phyloP scores from a whole-genome alignment of 2,113 vertebrate genomes.

The Eretmochelys imbricata region DNA sequence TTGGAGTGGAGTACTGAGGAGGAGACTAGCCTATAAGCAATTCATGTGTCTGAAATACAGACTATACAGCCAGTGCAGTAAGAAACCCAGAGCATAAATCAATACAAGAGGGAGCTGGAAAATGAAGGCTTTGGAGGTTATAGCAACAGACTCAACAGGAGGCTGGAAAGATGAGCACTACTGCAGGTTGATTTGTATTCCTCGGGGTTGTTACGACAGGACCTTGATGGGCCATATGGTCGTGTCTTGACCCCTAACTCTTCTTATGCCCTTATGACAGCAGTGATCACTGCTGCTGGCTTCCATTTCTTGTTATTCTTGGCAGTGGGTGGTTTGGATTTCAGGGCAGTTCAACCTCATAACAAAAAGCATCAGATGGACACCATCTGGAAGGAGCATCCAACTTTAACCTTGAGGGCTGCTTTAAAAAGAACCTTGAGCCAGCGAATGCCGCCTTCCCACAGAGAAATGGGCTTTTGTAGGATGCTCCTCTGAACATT shows the following conservation, averaged over 20 bases:
- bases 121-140: background rate
- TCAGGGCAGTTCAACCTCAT: constrained; percentile 67
- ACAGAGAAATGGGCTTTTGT: constrained; percentile 39
- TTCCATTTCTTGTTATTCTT: constrained; percentile 78
- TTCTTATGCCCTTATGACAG: constrained; percentile 66
- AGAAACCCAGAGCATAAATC: background rate
- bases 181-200: constrained; percentile 51
- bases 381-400: constrained; percentile 82
- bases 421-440: constrained; percentile 76
- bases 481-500: background rate
- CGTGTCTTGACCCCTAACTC: constrained; percentile 78
- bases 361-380: constrained; percentile 80
- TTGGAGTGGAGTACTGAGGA: background rate
- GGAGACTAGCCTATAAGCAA: background rate
- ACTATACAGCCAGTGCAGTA: background rate
- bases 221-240: constrained; percentile 76
- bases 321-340: constrained; percentile 68
- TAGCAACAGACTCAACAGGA: background rate
- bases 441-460: constrained; percentile 38
- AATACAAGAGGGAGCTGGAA: background rate
- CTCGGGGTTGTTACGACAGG: constrained; percentile 34
- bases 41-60: background rate
- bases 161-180: constrained; percentile 27
- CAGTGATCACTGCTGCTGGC: constrained; percentile 65
- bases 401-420: constrained; percentile 82